Evolutionary conservation across 1,140 invertebrate species (phyloP).

Genomic region (Micrasema minimum): DNA sequence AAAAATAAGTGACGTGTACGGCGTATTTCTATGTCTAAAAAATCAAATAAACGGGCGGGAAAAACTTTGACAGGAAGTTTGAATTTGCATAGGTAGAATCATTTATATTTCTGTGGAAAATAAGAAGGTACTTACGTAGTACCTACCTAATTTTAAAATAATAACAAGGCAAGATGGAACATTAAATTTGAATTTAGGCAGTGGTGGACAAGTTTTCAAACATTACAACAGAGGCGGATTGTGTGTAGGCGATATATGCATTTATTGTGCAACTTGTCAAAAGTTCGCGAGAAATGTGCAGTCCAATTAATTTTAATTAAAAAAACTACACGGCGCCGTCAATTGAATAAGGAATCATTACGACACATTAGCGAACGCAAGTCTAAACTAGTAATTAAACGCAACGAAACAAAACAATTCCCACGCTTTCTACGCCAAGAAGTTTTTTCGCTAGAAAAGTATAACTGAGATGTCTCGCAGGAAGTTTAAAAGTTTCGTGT

Average conservation of each 20-base stretch:
- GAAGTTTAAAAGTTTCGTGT: conserved; percentile 28
- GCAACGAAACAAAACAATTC: conserved; percentile 43
- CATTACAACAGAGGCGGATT: background rate
- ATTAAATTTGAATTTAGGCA: background rate
- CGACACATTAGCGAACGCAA: conserved; percentile 15
- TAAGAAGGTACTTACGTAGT: background rate
- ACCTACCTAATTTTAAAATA: background rate
- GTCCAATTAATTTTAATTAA: conserved; percentile 18
- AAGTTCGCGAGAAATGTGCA: background rate
- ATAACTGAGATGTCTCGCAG: conserved; percentile 12
- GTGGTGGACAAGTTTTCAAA: background rate
- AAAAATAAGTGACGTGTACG: too few relatives aligned
- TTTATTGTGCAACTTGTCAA: background rate
- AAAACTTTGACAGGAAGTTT: too few relatives aligned
- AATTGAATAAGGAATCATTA: conserved; percentile 18
- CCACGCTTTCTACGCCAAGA: conserved; percentile 50
- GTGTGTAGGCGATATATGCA: background rate
- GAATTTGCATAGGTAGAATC: too few relatives aligned
- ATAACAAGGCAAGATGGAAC: background rate
- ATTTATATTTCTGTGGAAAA: too few relatives aligned
- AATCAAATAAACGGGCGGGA: too few relatives aligned
- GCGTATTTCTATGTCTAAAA: too few relatives aligned
- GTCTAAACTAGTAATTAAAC: conserved; percentile 19
- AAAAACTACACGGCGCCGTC: conserved; percentile 18
- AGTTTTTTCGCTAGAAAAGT: conserved; percentile 49